Base-by-base conservation (phyloP, 2,797 vertebrate genomes). In the Gymnothorax reevesii region DNA sequence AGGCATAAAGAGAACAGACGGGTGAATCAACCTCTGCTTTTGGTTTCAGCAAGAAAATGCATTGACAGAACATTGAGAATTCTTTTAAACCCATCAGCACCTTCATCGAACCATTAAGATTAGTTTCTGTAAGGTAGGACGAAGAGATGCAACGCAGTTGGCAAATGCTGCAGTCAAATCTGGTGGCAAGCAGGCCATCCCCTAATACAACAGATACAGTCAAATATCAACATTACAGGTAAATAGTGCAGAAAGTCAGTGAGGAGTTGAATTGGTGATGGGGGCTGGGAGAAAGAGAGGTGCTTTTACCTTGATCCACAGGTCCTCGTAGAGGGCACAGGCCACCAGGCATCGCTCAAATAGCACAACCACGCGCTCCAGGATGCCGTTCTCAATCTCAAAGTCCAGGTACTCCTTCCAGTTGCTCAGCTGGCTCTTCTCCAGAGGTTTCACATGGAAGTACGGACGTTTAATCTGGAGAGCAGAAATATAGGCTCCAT, bases 121-220 rank as follows among this genome's bases (percentile, higher is more conserved):
- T 99, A 99, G 98, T 97, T 98, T 99, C 98, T 99, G 98, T 99
- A 99, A 99, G 98, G 98, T 99, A 99, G 98, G 98, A 98, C 98
- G 98, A 97, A 98, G 98, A 98, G 98, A 99, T 99, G 98, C 98
- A 99, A 99, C 98, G 98, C 97, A 97, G 98, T 98, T 99, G 98
- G 98, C 98, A 99, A 98, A 99, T 99, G 98, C 98, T 98, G 98
- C 97, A 97, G 97, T 99, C 98, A 99, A 97, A 99, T 99, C 98
- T 99, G 98, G 98, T 99, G 98, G 98, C 98, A 99, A 99, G 98
- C 98, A 98, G 98, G 98, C 98, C 98, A 99, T 99, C 98, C 97
- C 98, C 98, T 99, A 99, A 99, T 99, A 97, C 98, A 99, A 99
- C 98, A 99, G 97, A 99, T 87, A 86, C 98, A 99, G 98, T 99